phyloP scores from a whole-genome alignment of 2,113 vertebrate species.

The Ophthalmotilapia sp. region DNA sequence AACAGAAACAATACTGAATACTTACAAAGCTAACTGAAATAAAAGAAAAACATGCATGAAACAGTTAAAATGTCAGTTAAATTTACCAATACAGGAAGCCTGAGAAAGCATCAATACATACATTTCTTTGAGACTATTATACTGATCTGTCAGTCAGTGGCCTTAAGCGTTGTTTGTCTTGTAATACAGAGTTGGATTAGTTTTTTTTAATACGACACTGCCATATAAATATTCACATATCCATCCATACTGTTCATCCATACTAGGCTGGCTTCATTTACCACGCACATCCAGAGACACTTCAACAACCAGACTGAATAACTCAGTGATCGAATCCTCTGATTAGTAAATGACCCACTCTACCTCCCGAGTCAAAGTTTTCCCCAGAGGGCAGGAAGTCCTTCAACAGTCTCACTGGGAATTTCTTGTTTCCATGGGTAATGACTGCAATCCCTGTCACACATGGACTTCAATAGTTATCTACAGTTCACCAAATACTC shows the following conservation, averaged over 20 bases:
- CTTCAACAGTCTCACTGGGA: neutral
- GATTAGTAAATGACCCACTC: neutral
- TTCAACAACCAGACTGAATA: neutral
- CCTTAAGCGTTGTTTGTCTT: neutral
- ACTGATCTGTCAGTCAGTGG: neutral
- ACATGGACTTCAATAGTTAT: neutral
- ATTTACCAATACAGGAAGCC: neutral
- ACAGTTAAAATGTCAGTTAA: neutral
- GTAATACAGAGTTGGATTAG: neutral
- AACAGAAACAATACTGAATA: neutral
- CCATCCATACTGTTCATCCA: neutral
- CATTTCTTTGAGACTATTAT: neutral
- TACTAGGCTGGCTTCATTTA: neutral
- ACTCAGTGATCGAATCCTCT: fast-evolving
- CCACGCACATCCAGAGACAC: fast-evolving
- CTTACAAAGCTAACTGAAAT: neutral
- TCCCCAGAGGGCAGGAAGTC: neutral
- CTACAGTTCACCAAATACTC: neutral
- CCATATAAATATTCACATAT: neutral
- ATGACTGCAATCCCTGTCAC: neutral
- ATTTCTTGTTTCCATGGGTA: neutral
- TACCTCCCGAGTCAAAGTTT: neutral
- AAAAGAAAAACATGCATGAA: neutral
- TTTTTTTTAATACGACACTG: neutral
- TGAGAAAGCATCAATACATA: neutral